Percentiles rank a stretch among this genome's conserved stretches.
Evolutionary conservation across 2,113 vertebrate species (phyloP).

Genomic region (Spea multiplicata): DNA sequence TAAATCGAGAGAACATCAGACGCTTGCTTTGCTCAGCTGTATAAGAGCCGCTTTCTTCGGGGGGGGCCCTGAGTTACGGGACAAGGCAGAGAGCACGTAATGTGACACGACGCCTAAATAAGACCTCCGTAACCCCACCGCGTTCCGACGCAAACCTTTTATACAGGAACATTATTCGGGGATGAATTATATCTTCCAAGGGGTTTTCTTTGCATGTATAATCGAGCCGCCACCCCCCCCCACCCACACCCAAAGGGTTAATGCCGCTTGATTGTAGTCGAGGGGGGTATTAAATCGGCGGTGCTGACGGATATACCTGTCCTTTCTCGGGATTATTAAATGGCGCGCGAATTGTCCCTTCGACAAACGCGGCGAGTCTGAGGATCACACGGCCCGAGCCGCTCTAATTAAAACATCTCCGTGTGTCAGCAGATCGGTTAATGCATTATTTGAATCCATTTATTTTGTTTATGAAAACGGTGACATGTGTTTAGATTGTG

Average conservation of each 20-base stretch:
- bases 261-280: constrained; percentile 54
- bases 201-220: constrained; percentile 48
- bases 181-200: constrained; percentile 54
- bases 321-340: constrained; percentile 66
- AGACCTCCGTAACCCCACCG: constrained; percentile 63
- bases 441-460: constrained; percentile 96
- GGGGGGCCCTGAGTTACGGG: constrained; percentile 66
- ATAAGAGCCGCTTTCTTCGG: constrained; percentile 69
- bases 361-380: constrained; percentile 73
- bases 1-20: constrained; percentile 80
- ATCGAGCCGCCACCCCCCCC: constrained; percentile 49
- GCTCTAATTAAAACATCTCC: constrained; percentile 92
- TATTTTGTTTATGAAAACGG: constrained; percentile 84
- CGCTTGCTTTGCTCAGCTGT: constrained; percentile 88
- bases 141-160: constrained; percentile 60
- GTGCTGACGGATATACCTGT: constrained; percentile 68
- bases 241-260: constrained; percentile 21
- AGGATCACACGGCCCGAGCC: constrained; percentile 73
- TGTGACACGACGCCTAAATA: constrained; percentile 68
- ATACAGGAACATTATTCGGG: constrained; percentile 64
- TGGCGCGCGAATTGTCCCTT: constrained; percentile 67
- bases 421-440: constrained; percentile 85
- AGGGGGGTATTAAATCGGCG: constrained; percentile 54
- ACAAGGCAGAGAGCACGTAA: constrained; percentile 58
- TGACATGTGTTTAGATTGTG: constrained; percentile 90